Base-by-base conservation (phyloP, 2,113 vertebrate species). In the Anser cygnoides region DNA sequence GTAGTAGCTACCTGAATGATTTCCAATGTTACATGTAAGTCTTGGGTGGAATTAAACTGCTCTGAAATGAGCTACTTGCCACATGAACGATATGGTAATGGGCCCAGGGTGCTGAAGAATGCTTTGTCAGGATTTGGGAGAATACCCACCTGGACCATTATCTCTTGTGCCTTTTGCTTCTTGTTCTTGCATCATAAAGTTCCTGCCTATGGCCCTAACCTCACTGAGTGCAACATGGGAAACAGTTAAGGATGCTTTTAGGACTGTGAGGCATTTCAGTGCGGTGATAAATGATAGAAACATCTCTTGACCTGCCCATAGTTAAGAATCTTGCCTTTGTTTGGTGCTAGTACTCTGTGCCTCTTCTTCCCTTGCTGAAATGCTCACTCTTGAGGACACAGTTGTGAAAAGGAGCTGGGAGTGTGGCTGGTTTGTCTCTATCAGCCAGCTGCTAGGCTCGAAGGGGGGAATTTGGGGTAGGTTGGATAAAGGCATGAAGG, bases 41-140 rank as follows among this genome's bases (percentile, higher is more conserved):
- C 61, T 91, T 82, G 26, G 22, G 39, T 92, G 39, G 73, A 96
- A 89, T 86, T 84, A 86, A 91, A 70, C 50, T 67, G 63, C n/a
- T 74, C 33, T 55, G 59, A 90, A 93, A 88, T 28, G n/a, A 84
- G 17, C 37, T 92, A 74, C 46, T 49, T 92, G 52, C 72, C 50
- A 37, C 3, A 4, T 88, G 81, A 70, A 55, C 62, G 46, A 39
- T 17, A 14, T 67, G 59, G 61, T 72, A 78, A 71, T 78, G n/a
- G 50, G 71, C 87, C 75, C 29, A 52, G 70, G 35, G 52, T 87
- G 26, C 54, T 20, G 16, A 66, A 74, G 82, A 68, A 66, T 39
- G 49, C 59, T 92, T 86, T 63, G 63, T 83, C 57, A 65, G 79
- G 46, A 37, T 88, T 35, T 55, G 21, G 55, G 66, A 83, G 46